Percentiles rank a stretch among this genome's conserved stretches.
These are phyloP conservation scores for Aphelenchoides avenae DNA, from an alignment of 1,140 invertebrate species.

Conservation along the genomic window DNA sequence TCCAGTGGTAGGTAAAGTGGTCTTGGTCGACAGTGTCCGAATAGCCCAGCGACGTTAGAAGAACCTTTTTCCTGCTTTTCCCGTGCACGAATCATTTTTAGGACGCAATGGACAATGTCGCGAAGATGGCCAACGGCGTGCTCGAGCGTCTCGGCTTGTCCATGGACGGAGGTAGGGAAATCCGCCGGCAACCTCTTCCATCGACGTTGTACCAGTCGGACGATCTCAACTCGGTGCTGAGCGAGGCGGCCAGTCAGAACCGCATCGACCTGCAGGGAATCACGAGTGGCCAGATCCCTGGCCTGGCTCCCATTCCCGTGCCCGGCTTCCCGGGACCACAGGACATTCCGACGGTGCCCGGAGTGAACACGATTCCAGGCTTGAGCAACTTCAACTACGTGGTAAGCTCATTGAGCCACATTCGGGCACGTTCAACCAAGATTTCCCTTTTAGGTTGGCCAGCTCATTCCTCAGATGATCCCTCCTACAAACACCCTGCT, in stretches of 20 bases:
- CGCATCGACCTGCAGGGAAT: constrained; percentile 52
- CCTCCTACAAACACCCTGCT: constrained; percentile 59
- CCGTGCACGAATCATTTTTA: no score
- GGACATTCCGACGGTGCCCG: constrained; percentile 54
- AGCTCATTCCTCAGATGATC: constrained; percentile 59
- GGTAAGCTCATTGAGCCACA: constrained; percentile 24
- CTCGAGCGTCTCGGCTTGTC: constrained; percentile 40
- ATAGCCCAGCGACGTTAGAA: no score
- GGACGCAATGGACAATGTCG: constrained; percentile 35
- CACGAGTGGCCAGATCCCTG: constrained; percentile 55
- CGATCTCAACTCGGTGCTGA: constrained; percentile 37
- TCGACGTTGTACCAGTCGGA: constrained; percentile 40
- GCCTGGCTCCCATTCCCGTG: constrained; percentile 57
- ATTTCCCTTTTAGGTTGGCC: constrained; percentile 46
- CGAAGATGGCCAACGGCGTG: constrained; percentile 31
- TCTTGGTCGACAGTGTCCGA: no score
- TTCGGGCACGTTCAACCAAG: constrained; percentile 9
- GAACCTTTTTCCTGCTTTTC: no score
- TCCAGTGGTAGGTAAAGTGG: no score
- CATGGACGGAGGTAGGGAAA: constrained; percentile 27
- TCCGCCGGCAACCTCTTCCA: constrained; percentile 40
- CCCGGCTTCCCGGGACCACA: constrained; percentile 56
- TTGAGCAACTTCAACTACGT: constrained; percentile 59
- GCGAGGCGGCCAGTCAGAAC: constrained; percentile 42
- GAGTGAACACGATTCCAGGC: constrained; percentile 58